Base-by-base conservation (phyloP, 2,888 invertebrate species). In the Epinotia demarniana region DNA sequence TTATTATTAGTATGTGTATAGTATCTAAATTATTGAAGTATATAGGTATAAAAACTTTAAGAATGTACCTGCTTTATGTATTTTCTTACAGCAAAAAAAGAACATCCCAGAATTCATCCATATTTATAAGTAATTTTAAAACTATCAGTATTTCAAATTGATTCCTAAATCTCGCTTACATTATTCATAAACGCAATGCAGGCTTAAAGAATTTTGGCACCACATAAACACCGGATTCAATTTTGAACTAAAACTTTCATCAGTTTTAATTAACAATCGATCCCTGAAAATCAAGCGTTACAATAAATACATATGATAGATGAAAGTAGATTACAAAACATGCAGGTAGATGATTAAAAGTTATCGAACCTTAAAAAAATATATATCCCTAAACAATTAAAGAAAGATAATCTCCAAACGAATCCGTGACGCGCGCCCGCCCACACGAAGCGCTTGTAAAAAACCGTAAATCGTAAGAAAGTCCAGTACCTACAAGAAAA, bases 361-460 rank as follows among this genome's bases (percentile, higher is more conserved):
- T 73, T 77, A 77, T 78, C 77, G 76, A 75, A 81, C 82, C 82
- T 83, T 83, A 85, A 87, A 88, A 85, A 85, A 78, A 61, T 33
- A 72, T 62, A 83, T 84, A 86, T 87, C 86, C 87, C 83, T 87
- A 92, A 90, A 91, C 90, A 91, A 92, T 91, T 89, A 91, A 90
- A 86, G 86, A 89, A 89, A 89, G 85, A 87, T 88, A 89, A 91
- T 89, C 87, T 86, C 81, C 84, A 85, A 85, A 87, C 85, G 86
- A 90, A 89, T 90, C 89, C 87, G 84, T 87, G 90, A 91, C 90
- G 88, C 85, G 87, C 87, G 92, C 90, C 92, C 93, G 93, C 93
- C 93, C 92, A 93, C 92, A 90, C 89, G 86, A 89, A 89, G 80
- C 80, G 78, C 81, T 81, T 80, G 82, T 84, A 78, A 80, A 89